Evolutionary conservation across 37 sponge, comb jelly and placozoan genomes (phyloP), one percentile per base, ranked within the genome.

Genomic region (Hexactinellida sp.): DNA sequence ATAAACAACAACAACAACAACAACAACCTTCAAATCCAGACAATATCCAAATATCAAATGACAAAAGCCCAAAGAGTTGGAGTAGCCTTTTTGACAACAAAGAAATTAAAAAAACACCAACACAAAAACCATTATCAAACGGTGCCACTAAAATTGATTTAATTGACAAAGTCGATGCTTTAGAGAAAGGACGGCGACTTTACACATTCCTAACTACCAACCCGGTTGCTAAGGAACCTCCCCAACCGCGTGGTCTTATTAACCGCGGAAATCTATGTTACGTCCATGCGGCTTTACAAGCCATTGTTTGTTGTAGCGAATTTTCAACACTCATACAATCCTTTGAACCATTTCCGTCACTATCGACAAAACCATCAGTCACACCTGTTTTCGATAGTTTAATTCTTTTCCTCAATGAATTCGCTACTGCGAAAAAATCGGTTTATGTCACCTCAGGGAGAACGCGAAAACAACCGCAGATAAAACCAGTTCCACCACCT

Each of bases 181-280:
- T 63, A 25, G 76, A 63, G 3, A 63, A 63, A 63, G 76, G 76
- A 1, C 21, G 34, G 13, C 76, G 76, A 21, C 30, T 63, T 25
- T 63, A 63, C 76, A 63, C 76, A 63, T 63, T 25, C 76, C 76
- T 63, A 25, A 63, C 76, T 5, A 63, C 76, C 21, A 10, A 10
- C 34, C 34, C 34, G 28, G 76, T 63, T 63, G 76, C 76, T 23
- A 63, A 63, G 76, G 28, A 25, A 28, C 34, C 76, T 3, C 76
- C 76, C 3, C 21, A 10, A 63, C 96, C 92, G 1, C 86, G 96
- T n/a, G 96, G 96, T 0, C 89, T 95, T 54, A 76, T 92, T 83
- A 95, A 95, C 88, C 84, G 84, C 38, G 94, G 89, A 9, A 93
- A 93, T 86, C 84, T 88, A 85, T 95, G 96, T 82, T 95, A 93